Base-by-base conservation (phyloP, 2,797 vertebrate genomes). In the Rachycentron canadum region DNA sequence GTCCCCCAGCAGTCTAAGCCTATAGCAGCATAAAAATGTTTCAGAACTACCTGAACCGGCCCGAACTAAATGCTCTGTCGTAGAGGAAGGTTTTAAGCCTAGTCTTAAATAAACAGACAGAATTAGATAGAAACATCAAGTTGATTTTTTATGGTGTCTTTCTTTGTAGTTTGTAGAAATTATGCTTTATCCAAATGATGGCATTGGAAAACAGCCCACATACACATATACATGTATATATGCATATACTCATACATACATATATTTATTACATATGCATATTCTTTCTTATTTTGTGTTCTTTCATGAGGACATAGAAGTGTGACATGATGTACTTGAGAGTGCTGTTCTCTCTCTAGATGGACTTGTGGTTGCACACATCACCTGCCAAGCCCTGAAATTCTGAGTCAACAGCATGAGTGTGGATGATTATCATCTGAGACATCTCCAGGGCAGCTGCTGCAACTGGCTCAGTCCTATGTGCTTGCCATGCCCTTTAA, bases 391-490 rank as follows among this genome's bases (percentile, higher is more conserved):
- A 88, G 61, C 88, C 88, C 73, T 21, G 64, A 74, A 69, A 74
- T 73, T 84, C 78, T 92, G 91, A 91, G 78, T 93, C 88, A 91
- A 84, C 90, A 72, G 30, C 66, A 69, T 56, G 67, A 79, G 74
- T 53, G 81, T 49, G 78, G 85, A 90, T 91, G 90, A 91, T 86
- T 82, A 86, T 80, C 30, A 67, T 81, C 45, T 85, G 89, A 93
- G 84, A 82, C 86, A 88, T 87, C 81, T 88, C 67, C 80, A 78
- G 86, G 80, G 79, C 89, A 88, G 86, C 86, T 91, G 89, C 84
- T 86, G 71, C 53, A 28, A 72, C 86, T 65, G 76, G 87, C 76
- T 73, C 73, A 0, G 45, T 56, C 49, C 61, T 14, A 34, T 66
- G 60, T 26, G 77, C 62, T 53, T n/a, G 79, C 68, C 41, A 9